Evolutionary conservation across 2,888 invertebrate genomes (phyloP).

Genomic region (Strigamia transsilvanica): DNA sequence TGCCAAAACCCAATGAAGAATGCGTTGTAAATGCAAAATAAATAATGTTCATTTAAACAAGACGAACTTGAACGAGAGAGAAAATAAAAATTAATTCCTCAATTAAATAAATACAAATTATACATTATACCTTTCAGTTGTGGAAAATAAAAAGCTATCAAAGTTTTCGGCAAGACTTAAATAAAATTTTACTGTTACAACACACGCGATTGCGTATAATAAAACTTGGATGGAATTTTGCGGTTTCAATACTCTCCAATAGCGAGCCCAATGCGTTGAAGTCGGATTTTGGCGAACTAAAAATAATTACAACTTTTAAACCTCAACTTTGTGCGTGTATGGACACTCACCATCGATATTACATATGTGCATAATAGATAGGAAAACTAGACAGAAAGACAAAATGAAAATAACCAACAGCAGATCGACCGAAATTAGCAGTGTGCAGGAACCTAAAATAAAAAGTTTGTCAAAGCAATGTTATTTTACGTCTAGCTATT

Average conservation of each 20-base stretch:
- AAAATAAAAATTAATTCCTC: background rate
- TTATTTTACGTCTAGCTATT: background rate
- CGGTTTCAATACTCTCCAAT: conserved; percentile 5
- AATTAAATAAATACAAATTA: background rate
- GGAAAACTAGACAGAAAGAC: background rate
- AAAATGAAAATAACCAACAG: background rate
- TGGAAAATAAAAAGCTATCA: background rate
- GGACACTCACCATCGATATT: background rate
- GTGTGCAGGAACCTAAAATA: background rate
- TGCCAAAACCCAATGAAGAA: conserved; percentile 17
- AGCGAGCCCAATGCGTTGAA: background rate
- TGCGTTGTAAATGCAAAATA: background rate
- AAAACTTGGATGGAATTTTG: background rate
- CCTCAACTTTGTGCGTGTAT: background rate
- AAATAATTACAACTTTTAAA: background rate
- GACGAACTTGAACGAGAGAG: background rate
- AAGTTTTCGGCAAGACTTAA: conserved; percentile 4
- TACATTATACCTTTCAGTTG: background rate
- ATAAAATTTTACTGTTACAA: conserved; percentile 15
- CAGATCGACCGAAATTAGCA: background rate
- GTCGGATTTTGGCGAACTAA: conserved; percentile 22
- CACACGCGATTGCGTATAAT: background rate
- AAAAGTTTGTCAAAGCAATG: background rate
- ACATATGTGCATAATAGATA: conserved; percentile 5
- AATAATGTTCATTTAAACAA: conserved; percentile 21